Evolutionary conservation across 2,888 invertebrate species (phyloP).

Genomic region (Agriopis aurantiaria): DNA sequence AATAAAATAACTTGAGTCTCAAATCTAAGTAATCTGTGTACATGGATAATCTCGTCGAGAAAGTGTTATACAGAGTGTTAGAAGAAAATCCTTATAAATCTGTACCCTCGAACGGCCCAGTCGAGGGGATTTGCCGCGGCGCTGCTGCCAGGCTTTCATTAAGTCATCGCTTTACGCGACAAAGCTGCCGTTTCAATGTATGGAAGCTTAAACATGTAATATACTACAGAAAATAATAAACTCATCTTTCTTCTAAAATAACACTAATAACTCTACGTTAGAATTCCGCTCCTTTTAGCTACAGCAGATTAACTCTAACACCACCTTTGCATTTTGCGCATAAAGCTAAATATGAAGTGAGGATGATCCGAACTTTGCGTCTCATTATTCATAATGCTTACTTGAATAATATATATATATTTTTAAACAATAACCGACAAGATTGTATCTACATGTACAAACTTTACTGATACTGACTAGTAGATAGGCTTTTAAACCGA

Average conservation of each 20-base stretch:
- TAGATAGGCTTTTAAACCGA: no score
- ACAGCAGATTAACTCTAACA: not conserved
- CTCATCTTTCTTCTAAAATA: not conserved
- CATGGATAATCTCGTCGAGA: constrained; percentile 48
- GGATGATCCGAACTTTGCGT: no score
- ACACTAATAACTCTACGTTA: not conserved
- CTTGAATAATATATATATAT: no score
- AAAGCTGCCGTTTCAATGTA: constrained; percentile 59
- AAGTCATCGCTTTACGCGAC: constrained; percentile 69
- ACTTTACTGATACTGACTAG: no score
- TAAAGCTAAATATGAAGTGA: no score
- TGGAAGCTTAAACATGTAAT: constrained; percentile 44
- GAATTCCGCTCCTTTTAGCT: not conserved
- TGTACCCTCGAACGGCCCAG: constrained; percentile 56
- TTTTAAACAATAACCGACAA: no score
- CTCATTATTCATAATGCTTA: no score
- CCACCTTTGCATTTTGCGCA: no score
- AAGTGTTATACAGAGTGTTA: constrained; percentile 63
- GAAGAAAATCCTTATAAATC: constrained; percentile 67
- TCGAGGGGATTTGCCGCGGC: constrained; percentile 47
- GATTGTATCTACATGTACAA: no score
- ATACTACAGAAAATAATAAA: constrained; percentile 1
- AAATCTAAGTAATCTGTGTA: constrained; percentile 15
- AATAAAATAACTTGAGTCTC: not conserved
- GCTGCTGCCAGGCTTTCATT: constrained; percentile 70